Percentiles rank a stretch among this genome's conserved stretches.
Evolutionary conservation across 2,113 vertebrate species (phyloP).

Genomic region (Odontophorus gujanensis): DNA sequence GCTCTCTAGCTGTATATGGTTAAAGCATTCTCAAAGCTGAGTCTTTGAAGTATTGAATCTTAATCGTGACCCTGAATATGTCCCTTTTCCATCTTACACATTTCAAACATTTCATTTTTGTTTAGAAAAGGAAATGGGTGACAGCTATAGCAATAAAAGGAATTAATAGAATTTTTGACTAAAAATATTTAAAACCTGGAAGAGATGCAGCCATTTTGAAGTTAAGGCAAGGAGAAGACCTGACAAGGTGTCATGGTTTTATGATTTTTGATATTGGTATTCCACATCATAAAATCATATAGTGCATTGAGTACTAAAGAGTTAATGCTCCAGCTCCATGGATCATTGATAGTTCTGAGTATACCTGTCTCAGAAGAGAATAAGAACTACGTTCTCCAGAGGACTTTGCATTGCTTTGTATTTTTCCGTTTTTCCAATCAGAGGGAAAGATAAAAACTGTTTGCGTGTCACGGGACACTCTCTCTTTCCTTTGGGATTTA

Average conservation of each 20-base stretch:
- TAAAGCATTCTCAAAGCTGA: conserved; percentile 12
- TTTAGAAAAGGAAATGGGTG: background rate
- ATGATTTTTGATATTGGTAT: too few relatives aligned
- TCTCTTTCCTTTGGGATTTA: too few relatives aligned
- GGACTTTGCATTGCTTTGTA: too few relatives aligned
- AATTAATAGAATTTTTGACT: conserved; percentile 33
- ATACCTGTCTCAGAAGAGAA: too few relatives aligned
- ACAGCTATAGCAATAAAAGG: conserved; percentile 13
- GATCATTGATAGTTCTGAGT: too few relatives aligned
- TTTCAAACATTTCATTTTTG: conserved; percentile 7
- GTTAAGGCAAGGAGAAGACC: background rate
- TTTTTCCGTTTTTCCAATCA: too few relatives aligned
- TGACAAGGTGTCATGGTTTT: conserved; percentile 6
- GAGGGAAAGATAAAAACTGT: too few relatives aligned
- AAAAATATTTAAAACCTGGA: conserved; percentile 26
- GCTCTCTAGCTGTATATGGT: background rate
- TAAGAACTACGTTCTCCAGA: too few relatives aligned
- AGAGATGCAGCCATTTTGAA: conserved; percentile 46
- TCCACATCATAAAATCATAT: too few relatives aligned
- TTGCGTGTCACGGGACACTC: too few relatives aligned
- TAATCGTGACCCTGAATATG: background rate
- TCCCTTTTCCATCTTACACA: background rate
- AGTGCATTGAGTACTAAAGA: too few relatives aligned
- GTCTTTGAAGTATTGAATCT: conserved; percentile 10
- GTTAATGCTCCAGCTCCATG: too few relatives aligned